Conservation (phyloP, 2,797 vertebrate species). For the Ptychadena robeensis region DNA sequence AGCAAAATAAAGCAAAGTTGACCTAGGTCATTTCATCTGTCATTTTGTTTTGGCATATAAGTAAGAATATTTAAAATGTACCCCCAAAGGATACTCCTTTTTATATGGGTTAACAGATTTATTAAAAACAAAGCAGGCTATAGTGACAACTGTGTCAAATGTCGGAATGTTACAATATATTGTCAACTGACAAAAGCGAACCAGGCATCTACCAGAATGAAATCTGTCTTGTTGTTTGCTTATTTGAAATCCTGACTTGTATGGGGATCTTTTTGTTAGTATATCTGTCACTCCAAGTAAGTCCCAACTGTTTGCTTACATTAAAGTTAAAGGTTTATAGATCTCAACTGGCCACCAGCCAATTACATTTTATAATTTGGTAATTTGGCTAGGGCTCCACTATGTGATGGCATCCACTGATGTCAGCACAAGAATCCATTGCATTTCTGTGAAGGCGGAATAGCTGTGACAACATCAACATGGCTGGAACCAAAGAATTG, state of each 20-base stretch:
- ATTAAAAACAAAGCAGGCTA: conserved; percentile 48
- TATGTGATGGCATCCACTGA: too few relatives aligned
- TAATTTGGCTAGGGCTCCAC: too few relatives aligned
- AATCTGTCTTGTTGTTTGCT: background rate
- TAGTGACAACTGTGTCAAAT: background rate
- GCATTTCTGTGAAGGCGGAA: too few relatives aligned
- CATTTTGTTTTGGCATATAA: conserved; percentile 67
- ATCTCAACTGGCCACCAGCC: background rate
- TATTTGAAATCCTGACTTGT: background rate
- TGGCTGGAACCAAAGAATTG: too few relatives aligned
- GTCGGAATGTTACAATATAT: background rate
- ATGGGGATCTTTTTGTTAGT: background rate
- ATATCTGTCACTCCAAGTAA: background rate
- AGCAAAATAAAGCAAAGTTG: conserved; percentile 68
- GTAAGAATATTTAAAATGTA: conserved; percentile 64
- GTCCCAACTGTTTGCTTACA: background rate
- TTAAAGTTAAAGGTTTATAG: background rate
- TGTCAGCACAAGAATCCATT: too few relatives aligned
- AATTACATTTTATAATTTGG: too few relatives aligned
- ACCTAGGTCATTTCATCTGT: conserved; percentile 67
- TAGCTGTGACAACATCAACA: too few relatives aligned
- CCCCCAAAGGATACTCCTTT: conserved; percentile 69
- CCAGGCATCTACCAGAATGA: background rate
- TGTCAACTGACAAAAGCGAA: background rate
- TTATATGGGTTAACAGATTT: conserved; percentile 66